Evolutionary conservation across 2,113 vertebrate species (phyloP).

Genomic region (Dissostichus mawsoni): DNA sequence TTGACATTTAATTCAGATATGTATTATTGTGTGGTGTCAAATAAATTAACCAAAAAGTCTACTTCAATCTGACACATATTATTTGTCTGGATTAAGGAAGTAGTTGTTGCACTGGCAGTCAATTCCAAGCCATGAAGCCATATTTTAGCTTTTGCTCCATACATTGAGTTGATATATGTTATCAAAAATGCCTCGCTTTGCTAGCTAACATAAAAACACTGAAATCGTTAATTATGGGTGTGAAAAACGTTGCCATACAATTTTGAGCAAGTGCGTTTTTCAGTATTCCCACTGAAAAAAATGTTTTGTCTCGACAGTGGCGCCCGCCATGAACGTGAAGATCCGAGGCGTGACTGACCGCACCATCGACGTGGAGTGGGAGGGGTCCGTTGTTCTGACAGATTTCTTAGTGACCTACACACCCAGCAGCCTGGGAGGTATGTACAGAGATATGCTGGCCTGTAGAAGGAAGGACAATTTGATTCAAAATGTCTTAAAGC

Average conservation of each 20-base stretch:
- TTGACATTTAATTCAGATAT: neutral
- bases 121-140: too few relatives aligned
- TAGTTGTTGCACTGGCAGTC: too few relatives aligned
- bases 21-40: neutral
- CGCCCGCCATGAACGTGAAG: slow-evolving; percentile 90
- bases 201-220: neutral
- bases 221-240: neutral
- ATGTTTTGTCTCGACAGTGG: slow-evolving; percentile 82
- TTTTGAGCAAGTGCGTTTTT: neutral
- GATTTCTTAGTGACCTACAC: slow-evolving; percentile 94
- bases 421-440: slow-evolving; percentile 85
- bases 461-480: neutral
- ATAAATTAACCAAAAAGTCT: neutral
- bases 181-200: neutral
- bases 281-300: neutral
- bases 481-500: slow-evolving; percentile 6
- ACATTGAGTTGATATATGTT: neutral
- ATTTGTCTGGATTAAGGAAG: too few relatives aligned
- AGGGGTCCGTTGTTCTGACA: slow-evolving; percentile 87
- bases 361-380: slow-evolving; percentile 93
- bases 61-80: too few relatives aligned
- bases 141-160: neutral
- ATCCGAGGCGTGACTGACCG: slow-evolving; percentile 89
- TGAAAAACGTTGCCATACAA: neutral
- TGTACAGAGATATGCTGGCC: neutral